A percentile compares a stretch with the other conserved stretches of the same genome.
phyloP scores from a whole-genome alignment of 2,113 vertebrate species.

The Notiomystis cincta region DNA sequence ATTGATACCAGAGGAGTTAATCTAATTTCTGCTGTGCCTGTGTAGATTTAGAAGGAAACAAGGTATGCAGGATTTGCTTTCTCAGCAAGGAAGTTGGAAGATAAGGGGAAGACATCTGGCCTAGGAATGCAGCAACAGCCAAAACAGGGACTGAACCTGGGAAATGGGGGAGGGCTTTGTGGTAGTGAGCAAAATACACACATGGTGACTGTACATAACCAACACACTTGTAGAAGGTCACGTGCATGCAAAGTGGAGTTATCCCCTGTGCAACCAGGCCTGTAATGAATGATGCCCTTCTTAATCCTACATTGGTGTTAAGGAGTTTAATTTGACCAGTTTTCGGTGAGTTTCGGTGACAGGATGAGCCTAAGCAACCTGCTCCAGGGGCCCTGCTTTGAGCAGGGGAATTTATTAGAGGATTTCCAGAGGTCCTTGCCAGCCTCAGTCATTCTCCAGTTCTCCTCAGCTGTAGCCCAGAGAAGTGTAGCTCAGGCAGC shows the following conservation, averaged over 20 bases:
- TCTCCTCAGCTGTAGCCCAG: neutral
- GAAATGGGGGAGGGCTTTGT: neutral
- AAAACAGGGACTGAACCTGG: neutral
- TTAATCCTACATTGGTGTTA: neutral
- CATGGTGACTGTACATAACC: neutral
- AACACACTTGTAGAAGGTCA: neutral
- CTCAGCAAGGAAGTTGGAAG: neutral
- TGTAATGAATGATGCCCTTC: neutral
- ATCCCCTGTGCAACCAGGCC: neutral
- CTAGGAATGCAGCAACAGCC: neutral
- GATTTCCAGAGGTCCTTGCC: neutral
- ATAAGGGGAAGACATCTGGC: neutral
- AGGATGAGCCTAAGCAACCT: neutral
- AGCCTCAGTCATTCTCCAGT: rapidly evolving
- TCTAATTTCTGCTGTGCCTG: neutral
- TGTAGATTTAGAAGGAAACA: neutral
- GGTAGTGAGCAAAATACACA: neutral
- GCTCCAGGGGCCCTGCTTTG: neutral
- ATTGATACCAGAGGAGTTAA: neutral
- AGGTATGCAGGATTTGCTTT: neutral
- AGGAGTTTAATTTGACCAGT: neutral
- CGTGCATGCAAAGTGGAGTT: rapidly evolving
- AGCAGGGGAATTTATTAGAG: neutral
- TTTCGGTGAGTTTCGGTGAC: rapidly evolving
- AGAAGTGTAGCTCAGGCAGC: neutral